A percentile compares a stretch with the other conserved stretches of the same genome.
phyloP scores from a whole-genome alignment of 92 coral and sea anemone genomes.

The Epizoanthus stellaris region DNA sequence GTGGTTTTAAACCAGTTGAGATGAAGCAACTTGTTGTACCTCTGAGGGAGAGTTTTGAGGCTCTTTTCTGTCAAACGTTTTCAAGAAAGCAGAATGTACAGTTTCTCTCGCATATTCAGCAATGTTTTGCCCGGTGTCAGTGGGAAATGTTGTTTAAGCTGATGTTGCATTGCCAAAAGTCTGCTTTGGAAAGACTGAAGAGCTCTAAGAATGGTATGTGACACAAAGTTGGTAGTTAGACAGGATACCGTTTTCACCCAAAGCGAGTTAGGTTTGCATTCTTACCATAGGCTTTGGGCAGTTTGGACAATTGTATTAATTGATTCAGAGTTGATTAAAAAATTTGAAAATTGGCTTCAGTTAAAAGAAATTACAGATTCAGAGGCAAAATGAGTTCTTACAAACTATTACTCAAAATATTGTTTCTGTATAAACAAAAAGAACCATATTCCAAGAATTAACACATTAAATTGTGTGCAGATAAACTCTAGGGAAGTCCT shows the following conservation, averaged over 20 bases:
- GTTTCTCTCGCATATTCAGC: conserved; percentile 88
- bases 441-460: too few relatives aligned
- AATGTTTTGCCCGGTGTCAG: conserved; percentile 82
- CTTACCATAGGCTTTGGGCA: too few relatives aligned
- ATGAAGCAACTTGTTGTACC: conserved; percentile 97
- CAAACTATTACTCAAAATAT: too few relatives aligned
- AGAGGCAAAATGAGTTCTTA: too few relatives aligned
- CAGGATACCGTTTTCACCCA: too few relatives aligned
- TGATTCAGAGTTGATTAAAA: neutral
- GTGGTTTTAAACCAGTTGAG: conserved; percentile 98
- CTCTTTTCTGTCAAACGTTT: conserved; percentile 85
- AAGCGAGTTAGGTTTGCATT: too few relatives aligned
- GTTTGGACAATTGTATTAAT: neutral
- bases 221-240: neutral
- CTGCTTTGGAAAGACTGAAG: conserved; percentile 75
- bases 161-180: conserved; percentile 83
- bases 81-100: conserved; percentile 92
- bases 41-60: conserved; percentile 85
- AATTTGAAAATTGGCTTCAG: too few relatives aligned
- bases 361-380: too few relatives aligned
- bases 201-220: conserved; percentile 57
- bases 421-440: too few relatives aligned
- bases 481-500: too few relatives aligned
- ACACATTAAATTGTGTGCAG: too few relatives aligned
- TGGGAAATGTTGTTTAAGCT: conserved; percentile 93